Conservation (phyloP, 1,140 invertebrate genomes). For the Drosophila takahashii region DNA sequence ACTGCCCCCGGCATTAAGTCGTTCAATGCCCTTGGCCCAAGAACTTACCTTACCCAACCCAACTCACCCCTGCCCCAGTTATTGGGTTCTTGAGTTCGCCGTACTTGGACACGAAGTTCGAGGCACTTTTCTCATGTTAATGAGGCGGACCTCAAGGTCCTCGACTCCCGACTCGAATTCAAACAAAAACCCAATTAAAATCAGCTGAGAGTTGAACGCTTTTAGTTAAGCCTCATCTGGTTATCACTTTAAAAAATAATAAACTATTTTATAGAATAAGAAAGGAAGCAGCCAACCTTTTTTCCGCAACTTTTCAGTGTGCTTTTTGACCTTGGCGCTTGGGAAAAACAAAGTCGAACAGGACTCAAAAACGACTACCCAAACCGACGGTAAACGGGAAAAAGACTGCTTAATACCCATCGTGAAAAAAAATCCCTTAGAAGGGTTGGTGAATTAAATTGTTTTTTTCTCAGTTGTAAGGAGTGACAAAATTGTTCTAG, state of each 20-base stretch:
- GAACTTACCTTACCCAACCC: conserved; percentile 32
- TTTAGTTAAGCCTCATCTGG: neutral
- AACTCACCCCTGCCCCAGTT: conserved; percentile 12
- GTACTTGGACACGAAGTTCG: conserved; percentile 25
- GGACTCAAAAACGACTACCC: neutral
- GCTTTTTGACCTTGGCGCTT: conserved; percentile 20
- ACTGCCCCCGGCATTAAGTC: conserved; percentile 13
- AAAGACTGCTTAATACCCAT: too few species aligned
- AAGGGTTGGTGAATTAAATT: conserved; percentile 23
- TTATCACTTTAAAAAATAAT: conserved; percentile 38
- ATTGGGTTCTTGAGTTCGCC: conserved; percentile 24
- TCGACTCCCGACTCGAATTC: conserved; percentile 4
- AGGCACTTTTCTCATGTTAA: conserved; percentile 42
- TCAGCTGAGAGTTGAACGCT: conserved; percentile 1
- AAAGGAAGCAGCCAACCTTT: neutral
- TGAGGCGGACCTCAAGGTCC: conserved; percentile 27
- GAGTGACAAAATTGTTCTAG: conserved; percentile 5
- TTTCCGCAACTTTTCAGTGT: neutral
- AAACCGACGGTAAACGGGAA: conserved; percentile 2
- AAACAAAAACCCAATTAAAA: conserved; percentile 43
- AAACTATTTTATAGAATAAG: conserved; percentile 1
- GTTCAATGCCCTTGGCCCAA: conserved; percentile 30
- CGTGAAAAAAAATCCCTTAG: conserved; percentile 18
- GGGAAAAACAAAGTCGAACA: neutral
- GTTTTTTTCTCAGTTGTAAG: conserved; percentile 24